These are phyloP conservation scores for Agrilus cyanescens DNA, from an alignment of 2,888 invertebrate genomes.

Conservation along the genomic window DNA sequence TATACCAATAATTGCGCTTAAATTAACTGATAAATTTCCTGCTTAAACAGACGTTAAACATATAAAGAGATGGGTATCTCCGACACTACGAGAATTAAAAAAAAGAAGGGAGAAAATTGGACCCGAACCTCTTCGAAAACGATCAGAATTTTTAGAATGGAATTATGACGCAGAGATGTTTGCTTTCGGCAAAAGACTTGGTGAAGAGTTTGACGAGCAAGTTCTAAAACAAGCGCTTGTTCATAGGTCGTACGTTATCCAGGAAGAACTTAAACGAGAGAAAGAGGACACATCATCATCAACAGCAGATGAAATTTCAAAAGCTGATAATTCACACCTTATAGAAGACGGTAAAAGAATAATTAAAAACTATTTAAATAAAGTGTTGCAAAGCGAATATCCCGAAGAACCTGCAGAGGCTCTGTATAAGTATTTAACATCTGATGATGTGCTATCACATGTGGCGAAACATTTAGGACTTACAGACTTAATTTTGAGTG, in stretches of 20 bases:
- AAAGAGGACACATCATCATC: constrained; percentile 15
- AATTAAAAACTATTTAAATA: constrained; percentile 50
- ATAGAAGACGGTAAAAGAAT: constrained; percentile 55
- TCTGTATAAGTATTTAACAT: constrained; percentile 52
- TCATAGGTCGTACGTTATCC: constrained; percentile 62
- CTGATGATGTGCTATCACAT: constrained; percentile 54
- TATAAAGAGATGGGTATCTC: constrained; percentile 52
- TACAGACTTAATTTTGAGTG: constrained; percentile 66
- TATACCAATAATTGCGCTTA: no score
- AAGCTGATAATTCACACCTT: constrained; percentile 58
- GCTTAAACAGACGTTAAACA: no score
- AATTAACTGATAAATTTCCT: no score
- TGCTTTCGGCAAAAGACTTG: constrained; percentile 75
- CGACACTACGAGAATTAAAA: constrained; percentile 52
- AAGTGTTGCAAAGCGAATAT: constrained; percentile 54
- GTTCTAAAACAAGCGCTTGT: constrained; percentile 67
- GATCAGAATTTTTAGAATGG: constrained; percentile 70
- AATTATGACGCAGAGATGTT: constrained; percentile 78
- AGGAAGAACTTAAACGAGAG: constrained; percentile 53
- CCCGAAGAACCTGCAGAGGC: constrained; percentile 65
- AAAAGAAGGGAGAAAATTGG: constrained; percentile 46
- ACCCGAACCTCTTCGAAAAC: constrained; percentile 40
- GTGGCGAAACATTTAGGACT: constrained; percentile 68
- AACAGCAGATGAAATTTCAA: constrained; percentile 9
- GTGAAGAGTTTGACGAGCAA: constrained; percentile 66